Percentiles rank a stretch among this genome's conserved stretches.
phyloP scores from a whole-genome alignment of 2,113 vertebrate species.

The Lepus timidus region DNA sequence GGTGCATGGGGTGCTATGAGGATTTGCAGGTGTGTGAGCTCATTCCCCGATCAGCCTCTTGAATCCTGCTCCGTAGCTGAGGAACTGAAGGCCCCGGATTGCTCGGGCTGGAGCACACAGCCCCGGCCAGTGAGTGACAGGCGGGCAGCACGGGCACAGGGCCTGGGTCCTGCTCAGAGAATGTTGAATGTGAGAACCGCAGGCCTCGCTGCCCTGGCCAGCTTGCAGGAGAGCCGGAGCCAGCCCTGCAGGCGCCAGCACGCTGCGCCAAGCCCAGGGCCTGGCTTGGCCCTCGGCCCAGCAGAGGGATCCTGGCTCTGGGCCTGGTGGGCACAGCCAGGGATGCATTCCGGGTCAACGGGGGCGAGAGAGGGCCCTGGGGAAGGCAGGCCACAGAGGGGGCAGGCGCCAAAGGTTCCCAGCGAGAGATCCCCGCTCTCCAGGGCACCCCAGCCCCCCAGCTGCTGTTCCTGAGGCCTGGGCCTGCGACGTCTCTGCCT shows the following conservation, averaged over 20 bases:
- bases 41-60: too few relatives aligned
- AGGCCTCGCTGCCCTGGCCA: background rate
- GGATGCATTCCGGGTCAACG: background rate
- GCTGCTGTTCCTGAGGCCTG: too few relatives aligned
- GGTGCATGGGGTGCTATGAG: too few relatives aligned
- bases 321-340: background rate
- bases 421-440: too few relatives aligned
- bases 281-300: background rate
- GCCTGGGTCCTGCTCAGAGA: background rate
- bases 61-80: too few relatives aligned
- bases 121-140: background rate
- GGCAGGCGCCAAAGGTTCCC: background rate
- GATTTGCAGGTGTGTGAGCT: too few relatives aligned
- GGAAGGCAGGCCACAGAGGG: background rate
- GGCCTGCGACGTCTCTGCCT: background rate
- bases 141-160: background rate
- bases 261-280: background rate
- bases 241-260: background rate
- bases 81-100: too few relatives aligned
- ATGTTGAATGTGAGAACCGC: background rate
- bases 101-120: background rate
- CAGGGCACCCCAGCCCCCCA: too few relatives aligned
- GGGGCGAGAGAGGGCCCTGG: background rate
- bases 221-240: background rate
- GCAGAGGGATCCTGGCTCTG: background rate